Evolutionary conservation across 2,888 invertebrate genomes (phyloP).

Genomic region (Smittia aterrima): DNA sequence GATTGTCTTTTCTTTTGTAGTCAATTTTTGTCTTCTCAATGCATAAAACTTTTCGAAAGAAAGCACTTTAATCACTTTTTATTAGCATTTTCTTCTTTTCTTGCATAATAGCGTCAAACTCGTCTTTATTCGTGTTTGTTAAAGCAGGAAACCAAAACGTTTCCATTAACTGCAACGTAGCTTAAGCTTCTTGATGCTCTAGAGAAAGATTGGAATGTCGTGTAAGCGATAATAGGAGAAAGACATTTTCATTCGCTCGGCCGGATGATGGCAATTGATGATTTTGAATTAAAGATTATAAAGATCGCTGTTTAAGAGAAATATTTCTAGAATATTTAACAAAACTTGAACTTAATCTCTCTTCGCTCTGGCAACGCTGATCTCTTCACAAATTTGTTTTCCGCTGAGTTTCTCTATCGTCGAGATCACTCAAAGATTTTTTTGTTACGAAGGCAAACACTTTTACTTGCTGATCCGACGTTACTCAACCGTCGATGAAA

Average conservation of each 20-base stretch:
- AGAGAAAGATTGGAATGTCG: background rate
- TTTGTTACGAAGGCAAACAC: too few species aligned
- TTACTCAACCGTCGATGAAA: too few species aligned
- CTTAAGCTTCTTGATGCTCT: background rate
- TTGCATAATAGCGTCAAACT: background rate
- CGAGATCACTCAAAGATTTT: too few species aligned
- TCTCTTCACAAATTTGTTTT: too few species aligned
- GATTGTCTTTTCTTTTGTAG: background rate
- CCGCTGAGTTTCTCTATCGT: too few species aligned
- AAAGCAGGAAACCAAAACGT: background rate
- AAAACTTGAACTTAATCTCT: too few species aligned
- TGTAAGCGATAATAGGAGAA: background rate
- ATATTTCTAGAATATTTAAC: too few species aligned
- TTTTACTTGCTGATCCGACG: too few species aligned
- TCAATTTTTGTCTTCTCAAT: background rate
- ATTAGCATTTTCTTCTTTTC: background rate
- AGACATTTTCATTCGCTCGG: background rate
- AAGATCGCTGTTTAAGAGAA: too few species aligned
- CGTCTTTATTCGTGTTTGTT: background rate
- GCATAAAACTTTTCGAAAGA: background rate
- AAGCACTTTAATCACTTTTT: background rate
- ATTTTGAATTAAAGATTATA: too few species aligned
- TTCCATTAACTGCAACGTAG: background rate
- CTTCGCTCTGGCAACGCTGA: too few species aligned
- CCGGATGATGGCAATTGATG: constrained; percentile 19